Evolutionary conservation across 1,140 invertebrate genomes (phyloP).

Genomic region (Harlomillsia oculata): DNA sequence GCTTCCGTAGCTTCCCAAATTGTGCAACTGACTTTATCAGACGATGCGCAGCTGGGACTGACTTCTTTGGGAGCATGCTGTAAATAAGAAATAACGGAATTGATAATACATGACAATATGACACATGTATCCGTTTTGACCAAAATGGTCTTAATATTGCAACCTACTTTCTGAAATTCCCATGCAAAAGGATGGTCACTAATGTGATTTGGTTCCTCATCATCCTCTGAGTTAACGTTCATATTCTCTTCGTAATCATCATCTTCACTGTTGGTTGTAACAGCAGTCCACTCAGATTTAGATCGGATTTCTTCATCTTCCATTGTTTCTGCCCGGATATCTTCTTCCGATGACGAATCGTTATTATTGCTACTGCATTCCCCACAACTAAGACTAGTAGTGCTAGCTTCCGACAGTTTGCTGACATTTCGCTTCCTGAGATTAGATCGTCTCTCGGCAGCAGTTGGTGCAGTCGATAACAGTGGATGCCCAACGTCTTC

Average conservation of each 20-base stretch:
- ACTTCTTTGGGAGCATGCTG: constrained; percentile 56
- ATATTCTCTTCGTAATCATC: constrained; percentile 30
- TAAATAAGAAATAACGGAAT: constrained; percentile 28
- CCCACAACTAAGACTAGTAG: constrained; percentile 24
- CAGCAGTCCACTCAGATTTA: constrained; percentile 46
- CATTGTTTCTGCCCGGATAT: constrained; percentile 25
- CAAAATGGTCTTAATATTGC: background rate
- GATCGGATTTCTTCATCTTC: constrained; percentile 33
- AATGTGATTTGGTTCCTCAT: constrained; percentile 35
- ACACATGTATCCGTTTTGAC: background rate
- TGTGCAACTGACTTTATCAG: constrained; percentile 80
- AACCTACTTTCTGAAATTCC: constrained; percentile 47
- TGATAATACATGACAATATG: background rate
- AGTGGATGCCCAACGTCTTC: too few species aligned
- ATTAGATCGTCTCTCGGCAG: constrained; percentile 10
- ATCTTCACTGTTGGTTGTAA: constrained; percentile 43
- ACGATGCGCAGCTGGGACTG: constrained; percentile 56
- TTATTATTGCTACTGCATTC: constrained; percentile 32
- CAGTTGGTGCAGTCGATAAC: background rate
- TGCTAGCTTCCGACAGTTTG: constrained; percentile 28
- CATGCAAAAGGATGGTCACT: constrained; percentile 53
- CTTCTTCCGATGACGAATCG: constrained; percentile 23
- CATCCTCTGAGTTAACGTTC: constrained; percentile 28
- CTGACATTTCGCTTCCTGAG: constrained; percentile 31
- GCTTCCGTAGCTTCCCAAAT: constrained; percentile 82